phyloP scores from a whole-genome alignment of 2,113 vertebrate species.

The Oxyura jamaicensis region DNA sequence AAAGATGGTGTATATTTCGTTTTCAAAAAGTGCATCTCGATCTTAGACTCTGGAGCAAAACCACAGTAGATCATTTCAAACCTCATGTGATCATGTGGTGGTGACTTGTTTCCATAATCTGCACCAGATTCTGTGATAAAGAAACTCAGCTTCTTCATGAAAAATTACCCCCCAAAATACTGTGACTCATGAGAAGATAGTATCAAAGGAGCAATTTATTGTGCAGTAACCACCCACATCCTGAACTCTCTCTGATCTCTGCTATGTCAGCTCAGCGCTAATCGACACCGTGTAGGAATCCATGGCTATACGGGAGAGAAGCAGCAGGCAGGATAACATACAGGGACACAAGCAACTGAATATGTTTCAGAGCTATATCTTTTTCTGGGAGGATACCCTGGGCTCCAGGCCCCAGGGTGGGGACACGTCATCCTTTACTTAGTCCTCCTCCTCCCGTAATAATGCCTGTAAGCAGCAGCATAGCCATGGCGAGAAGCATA shows the following conservation, averaged over 20 bases:
- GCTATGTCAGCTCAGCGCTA: constrained; percentile 29
- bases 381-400: constrained; percentile 12
- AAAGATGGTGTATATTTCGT: neutral
- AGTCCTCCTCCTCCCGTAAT: constrained; percentile 69
- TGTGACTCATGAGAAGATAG: constrained; percentile 37
- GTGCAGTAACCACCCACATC: constrained; percentile 51
- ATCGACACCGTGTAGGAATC: constrained; percentile 41
- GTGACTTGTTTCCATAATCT: neutral
- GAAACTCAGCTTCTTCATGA: neutral
- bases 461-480: constrained; percentile 83
- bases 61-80: neutral
- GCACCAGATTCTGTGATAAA: neutral
- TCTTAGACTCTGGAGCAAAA: neutral
- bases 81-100: neutral
- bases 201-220: constrained; percentile 78
- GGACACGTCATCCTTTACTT: constrained; percentile 24
- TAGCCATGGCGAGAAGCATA: constrained; percentile 80
- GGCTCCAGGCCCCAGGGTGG: constrained; percentile 26
- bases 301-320: constrained; percentile 35
- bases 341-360: constrained; percentile 65
- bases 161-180: constrained; percentile 32
- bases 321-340: constrained; percentile 55
- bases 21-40: neutral
- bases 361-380: constrained; percentile 57
- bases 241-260: constrained; percentile 46